Percentiles rank a stretch among this genome's conserved stretches.
phyloP scores from a whole-genome alignment of 2,797 vertebrate species.

The Clarias fuscus region DNA sequence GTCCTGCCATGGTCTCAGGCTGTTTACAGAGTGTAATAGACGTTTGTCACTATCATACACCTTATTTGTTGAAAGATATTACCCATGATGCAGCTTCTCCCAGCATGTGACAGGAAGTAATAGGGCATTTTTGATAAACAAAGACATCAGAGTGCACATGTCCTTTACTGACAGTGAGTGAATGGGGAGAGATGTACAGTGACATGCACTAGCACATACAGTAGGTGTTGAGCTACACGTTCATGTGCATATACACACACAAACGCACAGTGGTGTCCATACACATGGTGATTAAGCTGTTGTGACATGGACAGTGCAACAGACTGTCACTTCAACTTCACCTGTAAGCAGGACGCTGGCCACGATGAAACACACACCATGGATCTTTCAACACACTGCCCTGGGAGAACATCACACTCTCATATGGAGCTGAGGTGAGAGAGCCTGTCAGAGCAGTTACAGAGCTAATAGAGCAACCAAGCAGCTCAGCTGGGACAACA shows the following conservation, averaged over 20 bases:
- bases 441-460: constrained; percentile 39
- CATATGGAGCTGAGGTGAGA: constrained; percentile 46
- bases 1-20: constrained; percentile 26
- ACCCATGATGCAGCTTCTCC: constrained; percentile 61
- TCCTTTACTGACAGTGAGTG: constrained; percentile 77
- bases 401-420: constrained; percentile 41
- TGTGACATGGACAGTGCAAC: constrained; percentile 64
- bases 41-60: constrained; percentile 72
- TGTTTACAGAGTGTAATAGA: constrained; percentile 57
- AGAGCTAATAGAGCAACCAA: constrained; percentile 34
- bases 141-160: constrained; percentile 65
- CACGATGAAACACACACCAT: constrained; percentile 50
- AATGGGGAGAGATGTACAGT: constrained; percentile 77
- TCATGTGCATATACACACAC: constrained; percentile 32
- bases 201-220: constrained; percentile 65
- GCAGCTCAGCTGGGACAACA: constrained; percentile 30
- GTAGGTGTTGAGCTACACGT: constrained; percentile 39
- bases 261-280: constrained; percentile 43
- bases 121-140: constrained; percentile 73
- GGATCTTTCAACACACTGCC: constrained; percentile 29
- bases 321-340: constrained; percentile 69
- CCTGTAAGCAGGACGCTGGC: constrained; percentile 56
- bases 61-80: constrained; percentile 73
- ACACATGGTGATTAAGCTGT: constrained; percentile 51
- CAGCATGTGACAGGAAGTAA: constrained; percentile 72